Evolutionary conservation across 2,888 invertebrate genomes (phyloP).

Genomic region (Lasioglossum villosulum): DNA sequence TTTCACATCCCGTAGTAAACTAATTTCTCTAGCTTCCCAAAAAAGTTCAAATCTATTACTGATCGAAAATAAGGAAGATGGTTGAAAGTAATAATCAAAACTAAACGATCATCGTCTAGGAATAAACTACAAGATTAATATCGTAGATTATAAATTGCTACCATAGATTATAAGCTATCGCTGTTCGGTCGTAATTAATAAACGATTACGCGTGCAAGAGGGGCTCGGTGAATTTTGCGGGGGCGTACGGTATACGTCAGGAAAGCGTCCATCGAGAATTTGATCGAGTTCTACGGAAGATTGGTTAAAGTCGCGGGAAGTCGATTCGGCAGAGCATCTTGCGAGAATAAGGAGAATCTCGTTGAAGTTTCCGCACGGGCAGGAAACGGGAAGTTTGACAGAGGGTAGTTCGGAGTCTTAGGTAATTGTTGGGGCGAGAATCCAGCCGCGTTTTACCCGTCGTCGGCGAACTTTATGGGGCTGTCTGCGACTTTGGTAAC

Average conservation of each 20-base stretch:
- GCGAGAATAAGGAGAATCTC: not conserved
- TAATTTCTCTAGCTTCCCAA: too few species aligned
- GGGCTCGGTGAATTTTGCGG: not conserved
- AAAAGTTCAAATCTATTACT: too few species aligned
- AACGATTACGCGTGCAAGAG: too few species aligned
- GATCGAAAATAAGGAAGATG: too few species aligned
- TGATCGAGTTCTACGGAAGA: not conserved
- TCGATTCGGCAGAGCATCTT: not conserved
- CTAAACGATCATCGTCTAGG: too few species aligned
- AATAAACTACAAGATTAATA: too few species aligned
- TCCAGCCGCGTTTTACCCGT: constrained; percentile 23
- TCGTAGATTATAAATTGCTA: too few species aligned
- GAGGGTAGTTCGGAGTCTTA: not conserved
- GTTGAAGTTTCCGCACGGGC: not conserved
- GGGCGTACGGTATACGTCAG: not conserved
- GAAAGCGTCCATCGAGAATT: not conserved
- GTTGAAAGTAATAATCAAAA: too few species aligned
- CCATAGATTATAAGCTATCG: too few species aligned
- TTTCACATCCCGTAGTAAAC: too few species aligned
- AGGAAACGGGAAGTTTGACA: not conserved
- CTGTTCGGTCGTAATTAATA: too few species aligned
- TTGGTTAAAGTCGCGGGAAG: not conserved
- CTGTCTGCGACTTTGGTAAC: constrained; percentile 23
- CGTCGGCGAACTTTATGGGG: constrained; percentile 22
- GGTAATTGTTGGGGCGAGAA: not conserved